Conservation (phyloP, 1,140 invertebrate species). For the Hyles vespertilio region DNA sequence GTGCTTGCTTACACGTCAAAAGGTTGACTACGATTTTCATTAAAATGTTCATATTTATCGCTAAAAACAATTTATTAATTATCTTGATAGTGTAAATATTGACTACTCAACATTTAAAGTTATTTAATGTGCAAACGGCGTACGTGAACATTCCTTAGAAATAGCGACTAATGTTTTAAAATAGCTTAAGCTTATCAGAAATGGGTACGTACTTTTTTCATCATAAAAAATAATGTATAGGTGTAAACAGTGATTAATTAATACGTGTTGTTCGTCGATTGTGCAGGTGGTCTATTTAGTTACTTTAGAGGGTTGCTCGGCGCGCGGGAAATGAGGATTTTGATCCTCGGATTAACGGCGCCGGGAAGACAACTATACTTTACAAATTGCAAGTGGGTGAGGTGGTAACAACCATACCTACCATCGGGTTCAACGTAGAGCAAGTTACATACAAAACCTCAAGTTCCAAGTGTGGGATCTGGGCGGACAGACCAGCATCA, state of each 20-base stretch:
- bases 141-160: slow-evolving; percentile 46
- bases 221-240: slow-evolving; percentile 19
- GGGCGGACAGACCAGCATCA: slow-evolving; percentile 96
- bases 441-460: slow-evolving; percentile 97
- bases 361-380: slow-evolving; percentile 99
- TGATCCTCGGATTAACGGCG: slow-evolving; percentile 98
- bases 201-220: slow-evolving; percentile 55
- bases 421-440: slow-evolving; percentile 98
- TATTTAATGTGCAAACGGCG: slow-evolving; percentile 34
- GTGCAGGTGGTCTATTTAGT: slow-evolving; percentile 93
- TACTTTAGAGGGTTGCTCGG: slow-evolving; percentile 96
- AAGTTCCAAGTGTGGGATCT: slow-evolving; percentile 99
- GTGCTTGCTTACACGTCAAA: slow-evolving; percentile 70
- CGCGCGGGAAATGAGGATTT: slow-evolving; percentile 96
- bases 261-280: slow-evolving; percentile 5
- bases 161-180: slow-evolving; percentile 53
- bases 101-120: slow-evolving; percentile 18
- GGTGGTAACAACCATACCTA: slow-evolving; percentile 98
- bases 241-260: slow-evolving; percentile 5
- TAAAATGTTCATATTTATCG: slow-evolving; percentile 50
- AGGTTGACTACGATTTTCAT: slow-evolving; percentile 39
- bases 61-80: slow-evolving; percentile 27
- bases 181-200: slow-evolving; percentile 55
- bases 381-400: slow-evolving; percentile 99
- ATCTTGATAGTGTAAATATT: slow-evolving; percentile 19